A percentile compares a stretch with the other conserved stretches of the same genome.
phyloP scores from a whole-genome alignment of 2,888 invertebrate species.

The Parnassius apollo region DNA sequence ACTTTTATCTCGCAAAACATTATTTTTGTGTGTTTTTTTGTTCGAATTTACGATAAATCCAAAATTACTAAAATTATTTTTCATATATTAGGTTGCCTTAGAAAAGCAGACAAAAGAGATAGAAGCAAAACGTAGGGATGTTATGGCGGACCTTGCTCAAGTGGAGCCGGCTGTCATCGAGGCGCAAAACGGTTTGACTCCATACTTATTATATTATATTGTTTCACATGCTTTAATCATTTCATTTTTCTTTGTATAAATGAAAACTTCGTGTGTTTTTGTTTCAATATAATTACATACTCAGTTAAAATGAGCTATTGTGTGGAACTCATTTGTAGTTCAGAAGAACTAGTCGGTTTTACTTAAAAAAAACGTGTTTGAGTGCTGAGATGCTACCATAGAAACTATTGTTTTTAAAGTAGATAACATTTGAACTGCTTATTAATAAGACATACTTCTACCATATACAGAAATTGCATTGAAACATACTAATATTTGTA shows the following conservation, averaged over 20 bases:
- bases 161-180: constrained; percentile 99
- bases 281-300: no score
- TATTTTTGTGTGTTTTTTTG: no score
- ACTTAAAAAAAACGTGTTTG: no score
- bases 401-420: no score
- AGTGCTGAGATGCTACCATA: no score
- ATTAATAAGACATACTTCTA: neutral
- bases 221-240: constrained; percentile 31
- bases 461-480: constrained; percentile 15
- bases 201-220: constrained; percentile 40
- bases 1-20: no score
- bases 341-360: no score
- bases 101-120: constrained; percentile 96
- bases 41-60: neutral
- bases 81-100: constrained; percentile 75
- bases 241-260: no score
- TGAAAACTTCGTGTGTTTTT: no score
- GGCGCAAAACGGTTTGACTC: constrained; percentile 93
- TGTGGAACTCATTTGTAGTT: no score
- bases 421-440: constrained; percentile 17
- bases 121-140: constrained; percentile 94
- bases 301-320: no score
- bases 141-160: constrained; percentile 97
- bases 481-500: neutral
- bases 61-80: constrained; percentile 26